Base-by-base conservation (phyloP, 2,113 vertebrate species). In the Pangasianodon hypophthalmus region DNA sequence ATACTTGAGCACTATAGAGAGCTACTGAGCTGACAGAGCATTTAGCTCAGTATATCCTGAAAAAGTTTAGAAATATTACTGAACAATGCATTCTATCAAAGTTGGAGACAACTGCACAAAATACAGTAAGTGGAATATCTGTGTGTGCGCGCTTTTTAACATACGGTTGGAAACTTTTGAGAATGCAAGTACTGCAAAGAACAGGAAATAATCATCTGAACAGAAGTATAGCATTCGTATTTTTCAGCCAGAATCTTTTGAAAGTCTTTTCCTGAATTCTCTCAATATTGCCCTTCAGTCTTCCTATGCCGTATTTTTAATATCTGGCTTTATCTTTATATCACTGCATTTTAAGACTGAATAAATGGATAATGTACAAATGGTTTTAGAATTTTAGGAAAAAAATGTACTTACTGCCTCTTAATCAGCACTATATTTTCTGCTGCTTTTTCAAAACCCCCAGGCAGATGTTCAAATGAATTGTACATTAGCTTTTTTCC, bases 61-160 rank as follows among this genome's bases (percentile, higher is more conserved):
- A 81, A 91, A 88, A 71, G 41, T 64, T 87, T 60, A n/a, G n/a
- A 52, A 52, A 32, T 83, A 56, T 84, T 89, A 73, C 5, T 85
- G 44, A 85, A 82, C 77, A 87, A 89, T 90, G 89, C 81, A 87
- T 52, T 73, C 32, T 29, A 32, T 81, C 82, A 91, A 83, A 90
- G 92, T 87, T 87, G 93, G 93, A 90, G 91, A 77, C 90, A 88
- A 90, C 91, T 9, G 88, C 79, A 88, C 7, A 14, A 85, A 84
- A 85, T n/a, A 89, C 81, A 87, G 91, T 92, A 92, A 92, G 91
- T 92, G 77, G 18, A 41, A 46, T 56, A 73, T 82, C 52, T 54
- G 14, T 32, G 29, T 24, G 21, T 77, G 32, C 69, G 24, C 11
- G 58, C 14, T 46, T 29, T 82, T 58, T 71, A 79, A 9, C 64